Evolutionary conservation across 2,113 vertebrate genomes (phyloP).

Genomic region (Notarius quadriscutis): DNA sequence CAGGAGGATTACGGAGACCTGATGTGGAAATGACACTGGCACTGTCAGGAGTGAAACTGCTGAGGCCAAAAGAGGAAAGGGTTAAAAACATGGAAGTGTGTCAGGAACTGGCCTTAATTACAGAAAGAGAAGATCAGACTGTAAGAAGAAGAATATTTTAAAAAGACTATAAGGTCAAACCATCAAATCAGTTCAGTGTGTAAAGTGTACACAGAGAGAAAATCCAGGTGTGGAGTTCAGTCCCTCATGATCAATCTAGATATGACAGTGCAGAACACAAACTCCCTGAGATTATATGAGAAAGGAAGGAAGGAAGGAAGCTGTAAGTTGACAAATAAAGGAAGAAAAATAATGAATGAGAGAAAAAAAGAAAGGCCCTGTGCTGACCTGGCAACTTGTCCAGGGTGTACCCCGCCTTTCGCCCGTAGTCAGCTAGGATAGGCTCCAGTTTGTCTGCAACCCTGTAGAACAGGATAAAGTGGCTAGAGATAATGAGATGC

Average conservation of each 20-base stretch:
- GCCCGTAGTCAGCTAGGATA: too few relatives aligned
- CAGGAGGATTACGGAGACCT: background rate
- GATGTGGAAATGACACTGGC: too few relatives aligned
- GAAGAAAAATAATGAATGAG: too few relatives aligned
- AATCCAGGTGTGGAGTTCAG: background rate
- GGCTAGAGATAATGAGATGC: too few relatives aligned
- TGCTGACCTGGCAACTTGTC: too few relatives aligned
- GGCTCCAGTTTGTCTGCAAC: too few relatives aligned
- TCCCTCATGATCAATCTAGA: background rate
- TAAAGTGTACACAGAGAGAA: background rate
- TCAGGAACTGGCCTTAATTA: too few relatives aligned
- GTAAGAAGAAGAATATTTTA: background rate
- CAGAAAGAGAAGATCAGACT: background rate
- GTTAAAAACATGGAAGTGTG: background rate
- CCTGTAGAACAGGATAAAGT: too few relatives aligned
- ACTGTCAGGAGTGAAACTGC: background rate
- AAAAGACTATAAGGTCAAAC: background rate
- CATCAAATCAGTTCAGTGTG: background rate
- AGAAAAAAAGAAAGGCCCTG: background rate
- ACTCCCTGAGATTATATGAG: too few relatives aligned
- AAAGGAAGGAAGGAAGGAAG: too few relatives aligned
- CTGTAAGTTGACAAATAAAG: background rate
- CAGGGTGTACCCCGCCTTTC: too few relatives aligned
- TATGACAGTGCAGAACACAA: too few relatives aligned
- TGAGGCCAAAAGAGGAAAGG: background rate